Evolutionary conservation across 2,797 vertebrate species (phyloP).

Genomic region (Rhabdomys pumilio): DNA sequence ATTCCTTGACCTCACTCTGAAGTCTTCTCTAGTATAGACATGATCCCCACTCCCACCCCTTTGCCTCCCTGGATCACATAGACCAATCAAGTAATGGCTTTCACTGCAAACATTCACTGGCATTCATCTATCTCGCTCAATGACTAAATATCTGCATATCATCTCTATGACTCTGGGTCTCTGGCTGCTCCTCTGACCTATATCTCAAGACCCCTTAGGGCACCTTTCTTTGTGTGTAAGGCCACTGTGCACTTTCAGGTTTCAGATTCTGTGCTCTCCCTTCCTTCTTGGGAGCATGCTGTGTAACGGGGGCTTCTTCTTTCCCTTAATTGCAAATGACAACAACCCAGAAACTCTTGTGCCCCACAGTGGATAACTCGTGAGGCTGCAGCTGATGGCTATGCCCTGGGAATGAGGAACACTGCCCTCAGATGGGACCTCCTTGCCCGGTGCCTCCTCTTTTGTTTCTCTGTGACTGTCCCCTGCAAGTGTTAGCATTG

Average conservation of each 20-base stretch:
- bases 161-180: background rate
- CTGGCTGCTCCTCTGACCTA: background rate
- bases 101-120: background rate
- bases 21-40: background rate
- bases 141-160: background rate
- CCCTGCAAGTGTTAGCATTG: background rate
- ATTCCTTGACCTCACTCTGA: background rate
- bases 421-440: background rate
- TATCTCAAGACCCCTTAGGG: background rate
- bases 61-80: rapidly evolving
- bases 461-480: background rate
- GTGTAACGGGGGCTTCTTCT: too few species aligned
- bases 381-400: background rate
- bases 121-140: background rate
- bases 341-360: background rate
- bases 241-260: background rate
- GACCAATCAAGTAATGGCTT: background rate
- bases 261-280: background rate
- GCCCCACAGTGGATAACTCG: background rate
- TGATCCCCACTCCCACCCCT: background rate
- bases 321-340: background rate
- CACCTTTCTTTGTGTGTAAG: background rate
- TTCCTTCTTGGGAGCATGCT: background rate
- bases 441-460: background rate
- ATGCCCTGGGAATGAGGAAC: background rate